Base-by-base conservation (phyloP, 2,888 invertebrate species). In the Philaethria dido region DNA sequence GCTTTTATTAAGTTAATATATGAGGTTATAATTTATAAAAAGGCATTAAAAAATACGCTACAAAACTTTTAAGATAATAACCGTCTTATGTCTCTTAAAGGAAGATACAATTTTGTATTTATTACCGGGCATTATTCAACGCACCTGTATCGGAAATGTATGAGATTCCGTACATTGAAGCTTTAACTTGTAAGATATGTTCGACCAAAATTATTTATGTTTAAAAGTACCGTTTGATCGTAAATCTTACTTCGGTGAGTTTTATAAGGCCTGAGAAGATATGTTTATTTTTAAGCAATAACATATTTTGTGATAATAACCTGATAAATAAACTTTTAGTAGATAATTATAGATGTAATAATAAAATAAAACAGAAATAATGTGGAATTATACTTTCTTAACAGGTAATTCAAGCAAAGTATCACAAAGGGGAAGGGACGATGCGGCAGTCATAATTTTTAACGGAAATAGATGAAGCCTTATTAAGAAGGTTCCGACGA, bases 101-200 rank as follows among this genome's bases (percentile, higher is more conserved):
- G 57, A 65, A 62, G 33, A 62, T 59, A 50, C 57, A 48, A 59
- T n/a, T n/a, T n/a, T n/a, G n/a, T n/a, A 59, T 62, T 65, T 36
- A 62, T 69, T 65, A 59, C 16, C n/a, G 55, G 54, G 25, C 11
- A 44, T 20, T 55, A 61, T 65, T 57, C 45, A 55, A 48, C 42
- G 42, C 68, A 69, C 68, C 65, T 69, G 65, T 50, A 57, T 20
- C 47, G 29, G 39, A 55, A 33, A 54, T 44, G 11, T 29, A 33
- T 29, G 8, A 60, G 29, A 60, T 60, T 60, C 60, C 60, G 2
- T 16, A 25, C 39, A 33, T 16, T 25, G 9, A 59, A 4, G 44
- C 29, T 25, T 60, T 20, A 16, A 16, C 14, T 44, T 29, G 16
- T 18, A 33, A 47, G 11, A 20, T 2, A 16, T 20, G 48, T 55